These are phyloP conservation scores for Siphamia tubifer DNA, from an alignment of 2,113 vertebrate species.

Conservation along the genomic window DNA sequence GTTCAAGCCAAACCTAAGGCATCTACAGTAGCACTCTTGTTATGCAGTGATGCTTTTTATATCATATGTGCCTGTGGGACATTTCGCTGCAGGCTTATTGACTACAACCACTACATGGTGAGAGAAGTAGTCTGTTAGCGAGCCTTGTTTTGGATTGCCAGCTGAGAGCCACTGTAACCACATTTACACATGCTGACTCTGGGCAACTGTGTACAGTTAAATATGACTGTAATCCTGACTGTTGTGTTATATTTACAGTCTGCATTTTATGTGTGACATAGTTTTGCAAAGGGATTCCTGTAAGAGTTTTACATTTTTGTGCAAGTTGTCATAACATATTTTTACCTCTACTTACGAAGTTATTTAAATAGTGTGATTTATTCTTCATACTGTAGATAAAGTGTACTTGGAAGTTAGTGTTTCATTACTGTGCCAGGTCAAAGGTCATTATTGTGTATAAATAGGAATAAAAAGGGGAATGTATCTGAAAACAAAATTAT, in stretches of 20 bases:
- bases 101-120: slow-evolving; percentile 9
- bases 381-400: too few species aligned
- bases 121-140: slow-evolving; percentile 37
- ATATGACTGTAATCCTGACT: slow-evolving; percentile 12
- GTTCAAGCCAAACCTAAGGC: slow-evolving; percentile 5
- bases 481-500: too few species aligned
- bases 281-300: not conserved
- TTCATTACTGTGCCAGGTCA: too few species aligned
- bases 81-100: slow-evolving; percentile 1
- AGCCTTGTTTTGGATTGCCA: slow-evolving; percentile 15
- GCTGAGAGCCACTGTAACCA: slow-evolving; percentile 21
- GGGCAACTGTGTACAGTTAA: not conserved
- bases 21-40: slow-evolving; percentile 60
- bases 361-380: too few species aligned
- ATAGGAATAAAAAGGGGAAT: too few species aligned
- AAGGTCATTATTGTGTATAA: too few species aligned
- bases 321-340: too few species aligned
- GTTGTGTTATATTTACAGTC: not conserved
- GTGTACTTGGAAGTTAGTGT: too few species aligned
- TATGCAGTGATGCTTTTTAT: slow-evolving; percentile 61
- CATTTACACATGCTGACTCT: slow-evolving; percentile 20
- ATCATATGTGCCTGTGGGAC: slow-evolving; percentile 60
- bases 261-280: not conserved
- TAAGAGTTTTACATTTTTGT: not conserved
- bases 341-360: too few species aligned